Conservation (phyloP, 2,888 invertebrate species). For the Baronia brevicornis region DNA sequence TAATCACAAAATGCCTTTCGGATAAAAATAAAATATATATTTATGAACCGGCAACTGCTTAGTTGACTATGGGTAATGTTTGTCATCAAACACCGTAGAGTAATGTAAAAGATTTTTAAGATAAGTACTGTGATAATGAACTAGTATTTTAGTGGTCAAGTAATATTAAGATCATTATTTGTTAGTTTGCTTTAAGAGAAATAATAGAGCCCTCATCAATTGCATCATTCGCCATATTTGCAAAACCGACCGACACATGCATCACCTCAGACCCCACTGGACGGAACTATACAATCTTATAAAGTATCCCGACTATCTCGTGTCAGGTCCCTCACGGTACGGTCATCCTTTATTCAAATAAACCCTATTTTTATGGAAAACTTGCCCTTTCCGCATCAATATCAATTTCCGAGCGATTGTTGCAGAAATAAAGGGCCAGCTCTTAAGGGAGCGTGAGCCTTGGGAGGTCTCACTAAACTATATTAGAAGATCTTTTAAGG, state of each 20-base stretch:
- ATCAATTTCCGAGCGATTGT: constrained; percentile 75
- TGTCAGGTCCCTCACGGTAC: constrained; percentile 54
- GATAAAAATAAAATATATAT: too few relatives aligned
- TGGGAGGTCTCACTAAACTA: constrained; percentile 59
- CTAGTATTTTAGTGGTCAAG: too few relatives aligned
- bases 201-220: constrained; percentile 1
- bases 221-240: constrained; percentile 26
- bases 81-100: too few relatives aligned
- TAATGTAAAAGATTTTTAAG: too few relatives aligned
- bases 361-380: constrained; percentile 76
- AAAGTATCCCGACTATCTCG: constrained; percentile 53
- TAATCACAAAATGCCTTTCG: too few relatives aligned
- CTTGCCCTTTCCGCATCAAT: constrained; percentile 74
- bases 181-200: too few relatives aligned
- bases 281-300: constrained; percentile 54
- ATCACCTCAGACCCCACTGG: constrained; percentile 33
- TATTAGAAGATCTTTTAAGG: constrained; percentile 61
- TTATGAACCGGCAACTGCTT: too few relatives aligned
- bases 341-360: constrained; percentile 75
- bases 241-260: constrained; percentile 34
- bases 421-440: constrained; percentile 75
- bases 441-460: constrained; percentile 60
- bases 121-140: too few relatives aligned
- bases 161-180: too few relatives aligned
- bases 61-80: too few relatives aligned